A percentile compares a stretch with the other conserved stretches of the same genome.
phyloP scores from a whole-genome alignment of 2,888 invertebrate species.

The Stenotaenia linearis region DNA sequence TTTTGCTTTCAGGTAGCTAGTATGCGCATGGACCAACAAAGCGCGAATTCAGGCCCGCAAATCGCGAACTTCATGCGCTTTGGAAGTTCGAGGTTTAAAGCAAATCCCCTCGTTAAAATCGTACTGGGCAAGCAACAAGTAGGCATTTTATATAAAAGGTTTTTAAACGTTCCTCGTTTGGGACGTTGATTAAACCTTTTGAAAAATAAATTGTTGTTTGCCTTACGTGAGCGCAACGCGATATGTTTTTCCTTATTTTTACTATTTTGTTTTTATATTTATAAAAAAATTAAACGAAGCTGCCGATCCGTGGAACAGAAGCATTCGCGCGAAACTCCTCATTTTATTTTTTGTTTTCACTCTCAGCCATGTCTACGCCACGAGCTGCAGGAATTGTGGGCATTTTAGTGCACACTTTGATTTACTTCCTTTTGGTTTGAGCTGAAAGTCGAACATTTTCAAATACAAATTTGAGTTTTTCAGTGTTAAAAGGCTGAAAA shows the following conservation, averaged over 20 bases:
- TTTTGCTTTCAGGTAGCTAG: conserved; percentile 24
- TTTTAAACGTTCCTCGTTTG: background rate
- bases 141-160: background rate
- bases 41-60: too few relatives aligned
- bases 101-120: background rate
- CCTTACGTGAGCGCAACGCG: background rate
- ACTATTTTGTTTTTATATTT: background rate
- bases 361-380: background rate
- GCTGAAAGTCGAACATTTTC: background rate
- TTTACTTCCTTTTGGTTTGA: background rate
- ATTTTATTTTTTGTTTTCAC: background rate
- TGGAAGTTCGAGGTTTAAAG: background rate
- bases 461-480: background rate
- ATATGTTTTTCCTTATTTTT: background rate
- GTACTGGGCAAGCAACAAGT: background rate
- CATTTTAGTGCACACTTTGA: background rate
- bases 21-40: background rate
- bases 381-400: background rate
- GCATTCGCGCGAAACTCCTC: background rate
- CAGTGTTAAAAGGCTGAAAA: background rate
- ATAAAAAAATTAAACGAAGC: background rate
- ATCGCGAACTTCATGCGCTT: background rate
- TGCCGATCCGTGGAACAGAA: background rate
- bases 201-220: background rate
- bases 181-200: background rate